Evolutionary conservation across 1,140 invertebrate species (phyloP), one percentile per base, ranked within the genome.

Genomic region (Phthorimaea operculella): DNA sequence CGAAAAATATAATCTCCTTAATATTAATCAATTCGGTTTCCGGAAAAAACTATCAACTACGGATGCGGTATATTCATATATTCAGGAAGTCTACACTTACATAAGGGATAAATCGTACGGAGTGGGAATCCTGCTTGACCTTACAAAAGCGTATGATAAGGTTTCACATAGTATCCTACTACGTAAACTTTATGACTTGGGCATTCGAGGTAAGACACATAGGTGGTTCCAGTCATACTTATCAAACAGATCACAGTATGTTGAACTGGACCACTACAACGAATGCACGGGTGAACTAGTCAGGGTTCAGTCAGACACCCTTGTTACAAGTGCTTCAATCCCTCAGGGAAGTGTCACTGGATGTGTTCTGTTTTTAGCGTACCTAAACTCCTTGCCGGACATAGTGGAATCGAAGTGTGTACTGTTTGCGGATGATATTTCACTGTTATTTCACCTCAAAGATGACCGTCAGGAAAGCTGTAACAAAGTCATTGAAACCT

Each of bases 371-470:
- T 49, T 49, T 49, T 49, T 21, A 18, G 14, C 14, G 14, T 49
- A 49, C 18, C 6, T 49, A 49, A 49, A 49, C 18, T 4, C 16
- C 16, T 14, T 49, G 4, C 47, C 47, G 16, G n/a, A 18, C 9
- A 17, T 18, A 9, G 3, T 49, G n/a, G 5, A n/a, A 4, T 3
- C 15, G 6, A 8, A 7, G 21, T 49, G 44, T 15, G 16, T 47
- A 3, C 16, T 54, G 4, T 54, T 33, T 33, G 52, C 52, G 14
- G 52, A 54, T 15, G 52, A 54, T 16, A 54, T 54, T 1, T 47
- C 52, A 15, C 11, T 54, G 5, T 10, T 54, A n/a, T 28, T 47
- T 15, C 9, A 10, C 21, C 47, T 18, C 28, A 12, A 12, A 28
- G 14, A 54, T 47, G 33, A n/a, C n/a, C n/a, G n/a, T n/a, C n/a